Base-by-base conservation (phyloP, 2,888 invertebrate genomes). In the Epirrhoe alternata region DNA sequence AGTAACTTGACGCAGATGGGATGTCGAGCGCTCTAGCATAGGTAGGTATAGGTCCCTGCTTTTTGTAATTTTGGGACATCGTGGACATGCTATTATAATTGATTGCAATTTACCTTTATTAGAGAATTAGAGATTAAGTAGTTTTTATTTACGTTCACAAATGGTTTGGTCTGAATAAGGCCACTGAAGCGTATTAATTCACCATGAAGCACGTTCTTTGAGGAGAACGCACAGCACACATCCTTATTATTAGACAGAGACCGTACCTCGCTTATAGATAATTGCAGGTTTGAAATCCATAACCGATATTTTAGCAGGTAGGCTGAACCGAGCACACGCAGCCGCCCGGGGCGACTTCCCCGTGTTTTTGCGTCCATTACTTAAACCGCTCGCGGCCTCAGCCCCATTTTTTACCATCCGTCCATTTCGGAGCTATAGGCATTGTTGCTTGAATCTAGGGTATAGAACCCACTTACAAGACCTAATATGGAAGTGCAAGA, bases 401-500 rank as follows among this genome's bases (percentile, higher is more conserved):
- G 62, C 60, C 57, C 60, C 12, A 63, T 70, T 70, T 70, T 67
- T 70, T 67, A 67, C 65, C 47, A 62, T 38, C 38, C 57, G 65
- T 61, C 64, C 65, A 61, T 62, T 70, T 65, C 17, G 60, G 61
- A 62, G 51, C 56, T 57, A 62, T 62, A 51, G 50, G 16, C 24
- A 50, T 38, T 12, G 38, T 42, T 42, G 38, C 12, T 12, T 12
- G 12, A 10, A 42, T 42, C 38, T 42, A 12, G 38, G 12, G 38
- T 42, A 42, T 42, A 10, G 38, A 42, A 12, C 12, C 38, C 4
- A 12, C 10, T 38, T 38, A 38, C 38, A 12, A 38, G 3, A 42
- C 12, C 38, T 7, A 12, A 12, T 12, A 12, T 7, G 35, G 0
- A 38, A 10, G 2, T 38, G 24, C 12, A 42, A 42, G 4, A 42